Base-by-base conservation (phyloP, 2,113 vertebrate species). In the Donacobius atricapilla region DNA sequence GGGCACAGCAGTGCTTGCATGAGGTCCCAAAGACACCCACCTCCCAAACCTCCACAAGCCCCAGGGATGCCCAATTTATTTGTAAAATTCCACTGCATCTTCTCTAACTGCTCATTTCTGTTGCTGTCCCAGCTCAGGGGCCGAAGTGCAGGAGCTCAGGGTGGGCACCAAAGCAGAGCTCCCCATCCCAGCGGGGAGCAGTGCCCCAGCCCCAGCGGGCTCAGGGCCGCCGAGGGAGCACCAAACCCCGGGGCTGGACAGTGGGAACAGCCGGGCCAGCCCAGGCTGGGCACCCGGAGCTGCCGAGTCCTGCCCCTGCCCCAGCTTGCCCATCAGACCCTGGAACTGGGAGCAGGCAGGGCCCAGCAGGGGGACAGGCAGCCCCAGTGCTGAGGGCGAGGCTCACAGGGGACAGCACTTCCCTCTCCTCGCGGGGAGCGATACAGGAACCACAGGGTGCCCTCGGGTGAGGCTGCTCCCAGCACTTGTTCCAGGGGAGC, bases 41-140 rank as follows among this genome's bases (percentile, higher is more conserved):
- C 35, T 4, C 53, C 79, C 65, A 42, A 15, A 27, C 4, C 40
- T 37, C 50, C 1, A 1, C 4, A 1, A 47, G 35, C 22, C 35
- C 40, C 4, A 3, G 0, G 6, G 33, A 33, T 15, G 39, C 39
- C 23, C 2, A 4, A 28, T 33, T 45, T 15, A 33, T 25, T 24
- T 9, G 25, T 37, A 20, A 30, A 18, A 40, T 40, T 9, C 35
- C 19, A 13, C 56, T 11, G 5, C 54, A 9, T 15, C 35, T 28
- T 35, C 48, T 65, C 23, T 2, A 30, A 27, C 13, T 10, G 21
- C 47, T 50, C 3, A 0, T 17, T 54, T 23, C 39, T 57, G 53
- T 17, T 23, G 44, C 75, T 33, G 44, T 44, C 44, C 24, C 50
- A 64, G 80, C 33, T 13, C 9, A 19, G 50, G 37, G 71, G 71